phyloP scores from a whole-genome alignment of 2,113 vertebrate genomes.

The Romanogobio albipinnatus region DNA sequence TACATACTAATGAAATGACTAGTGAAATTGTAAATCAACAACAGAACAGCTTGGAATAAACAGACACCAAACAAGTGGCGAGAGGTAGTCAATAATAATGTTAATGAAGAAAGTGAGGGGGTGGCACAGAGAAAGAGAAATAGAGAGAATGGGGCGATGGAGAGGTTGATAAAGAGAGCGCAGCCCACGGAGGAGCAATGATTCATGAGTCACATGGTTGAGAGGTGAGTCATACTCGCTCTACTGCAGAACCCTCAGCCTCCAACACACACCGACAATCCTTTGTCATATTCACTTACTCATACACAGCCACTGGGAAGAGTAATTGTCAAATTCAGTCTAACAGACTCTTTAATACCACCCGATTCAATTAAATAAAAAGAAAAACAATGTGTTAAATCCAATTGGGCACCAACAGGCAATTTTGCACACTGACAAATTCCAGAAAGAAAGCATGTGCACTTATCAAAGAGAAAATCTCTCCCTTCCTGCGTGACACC shows the following conservation, averaged over 20 bases:
- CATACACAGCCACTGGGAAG: constrained; percentile 36
- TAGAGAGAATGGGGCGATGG: constrained; percentile 37
- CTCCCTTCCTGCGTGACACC: not conserved
- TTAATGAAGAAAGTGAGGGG: constrained; percentile 33
- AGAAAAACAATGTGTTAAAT: not conserved
- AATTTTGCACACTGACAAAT: constrained; percentile 10
- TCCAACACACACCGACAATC: constrained; percentile 54
- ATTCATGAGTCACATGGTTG: constrained; percentile 77
- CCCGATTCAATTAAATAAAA: constrained; percentile 32
- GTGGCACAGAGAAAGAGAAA: constrained; percentile 23
- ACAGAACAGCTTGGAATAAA: constrained; percentile 24
- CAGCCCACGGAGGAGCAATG: constrained; percentile 72
- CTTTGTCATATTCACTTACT: constrained; percentile 52
- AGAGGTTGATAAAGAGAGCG: constrained; percentile 65
- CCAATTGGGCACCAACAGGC: not conserved
- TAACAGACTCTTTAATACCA: constrained; percentile 19
- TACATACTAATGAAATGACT: not conserved
- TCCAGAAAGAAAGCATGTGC: not conserved
- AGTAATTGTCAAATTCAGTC: constrained; percentile 39
- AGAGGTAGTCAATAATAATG: constrained; percentile 41
- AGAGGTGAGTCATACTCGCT: constrained; percentile 77
- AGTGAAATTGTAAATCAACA: constrained; percentile 15
- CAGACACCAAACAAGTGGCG: constrained; percentile 1
- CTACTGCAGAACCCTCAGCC: constrained; percentile 68
- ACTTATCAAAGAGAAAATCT: not conserved